Percentiles rank a stretch among this genome's conserved stretches.
Evolutionary conservation across 2,113 vertebrate genomes (phyloP).

Genomic region (Epinephelus lanceolatus): DNA sequence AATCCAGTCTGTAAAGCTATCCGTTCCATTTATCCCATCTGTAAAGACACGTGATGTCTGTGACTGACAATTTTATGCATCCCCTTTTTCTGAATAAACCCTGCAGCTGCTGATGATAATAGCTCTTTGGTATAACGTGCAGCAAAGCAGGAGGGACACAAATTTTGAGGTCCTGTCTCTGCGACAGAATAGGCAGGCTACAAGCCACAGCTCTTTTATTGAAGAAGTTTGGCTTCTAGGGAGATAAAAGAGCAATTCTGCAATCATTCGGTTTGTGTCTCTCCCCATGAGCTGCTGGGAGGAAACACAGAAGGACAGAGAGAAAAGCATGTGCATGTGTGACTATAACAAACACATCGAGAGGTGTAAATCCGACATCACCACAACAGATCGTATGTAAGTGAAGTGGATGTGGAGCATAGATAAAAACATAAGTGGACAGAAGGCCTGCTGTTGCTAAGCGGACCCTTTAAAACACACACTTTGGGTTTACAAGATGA

Average conservation of each 20-base stretch:
- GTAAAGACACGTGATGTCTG: constrained; percentile 4
- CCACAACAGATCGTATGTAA: background rate
- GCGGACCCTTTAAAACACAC: constrained; percentile 41
- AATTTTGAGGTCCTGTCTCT: constrained; percentile 1
- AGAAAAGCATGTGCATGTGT: background rate
- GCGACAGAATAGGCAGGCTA: constrained; percentile 2
- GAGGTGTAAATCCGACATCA: constrained; percentile 30
- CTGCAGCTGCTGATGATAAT: constrained; percentile 17
- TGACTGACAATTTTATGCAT: constrained; percentile 1
- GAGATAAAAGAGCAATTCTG: constrained; percentile 43
- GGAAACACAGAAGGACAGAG: constrained; percentile 6
- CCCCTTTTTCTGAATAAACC: background rate
- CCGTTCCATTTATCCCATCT: background rate
- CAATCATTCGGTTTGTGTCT: constrained; percentile 31
- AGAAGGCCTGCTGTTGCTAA: constrained; percentile 47
- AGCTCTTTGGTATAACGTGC: background rate
- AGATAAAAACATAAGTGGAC: constrained; percentile 25
- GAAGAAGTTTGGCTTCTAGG: constrained; percentile 27
- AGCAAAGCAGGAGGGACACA: background rate
- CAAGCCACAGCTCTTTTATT: constrained; percentile 11
- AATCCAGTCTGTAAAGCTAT: background rate
- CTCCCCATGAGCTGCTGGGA: background rate
- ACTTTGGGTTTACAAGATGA: constrained; percentile 60
- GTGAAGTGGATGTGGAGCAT: constrained; percentile 17
- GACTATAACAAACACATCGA: constrained; percentile 24